Percentiles rank a stretch among this genome's conserved stretches.
phyloP scores from a whole-genome alignment of 2,797 vertebrate genomes.

The Masticophis lateralis region DNA sequence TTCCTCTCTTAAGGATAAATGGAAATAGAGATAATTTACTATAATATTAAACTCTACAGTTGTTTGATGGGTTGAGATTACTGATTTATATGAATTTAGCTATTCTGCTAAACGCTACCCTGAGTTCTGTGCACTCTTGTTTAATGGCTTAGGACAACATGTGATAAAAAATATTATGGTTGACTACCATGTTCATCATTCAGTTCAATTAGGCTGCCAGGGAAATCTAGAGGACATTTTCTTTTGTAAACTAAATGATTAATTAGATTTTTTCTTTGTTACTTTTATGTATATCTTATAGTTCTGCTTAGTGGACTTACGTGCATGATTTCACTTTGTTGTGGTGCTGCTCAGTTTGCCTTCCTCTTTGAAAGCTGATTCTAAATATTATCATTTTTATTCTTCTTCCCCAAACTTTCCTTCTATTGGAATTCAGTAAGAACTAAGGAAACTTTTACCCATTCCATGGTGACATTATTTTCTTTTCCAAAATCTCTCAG shows the following conservation, averaged over 20 bases:
- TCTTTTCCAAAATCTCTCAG: neutral
- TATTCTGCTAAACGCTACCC: neutral
- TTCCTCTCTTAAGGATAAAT: neutral
- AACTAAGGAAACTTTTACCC: neutral
- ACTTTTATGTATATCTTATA: neutral
- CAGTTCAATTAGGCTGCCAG: neutral
- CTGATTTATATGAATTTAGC: neutral
- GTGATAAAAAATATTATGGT: neutral
- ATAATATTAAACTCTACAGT: neutral
- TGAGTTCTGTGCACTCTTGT: neutral
- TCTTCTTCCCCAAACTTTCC: neutral
- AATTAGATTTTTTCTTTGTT: neutral
- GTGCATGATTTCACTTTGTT: neutral
- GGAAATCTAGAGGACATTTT: neutral
- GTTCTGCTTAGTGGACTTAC: neutral
- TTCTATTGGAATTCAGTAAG: neutral
- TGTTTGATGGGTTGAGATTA: neutral
- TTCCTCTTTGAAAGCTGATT: neutral
- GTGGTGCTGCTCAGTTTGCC: neutral
- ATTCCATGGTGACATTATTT: neutral
- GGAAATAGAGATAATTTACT: neutral
- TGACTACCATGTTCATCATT: neutral
- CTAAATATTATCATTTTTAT: neutral
- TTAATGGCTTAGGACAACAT: neutral
- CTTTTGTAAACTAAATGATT: neutral